Conservation (phyloP, 2,888 invertebrate species). For the Meteorus colon region DNA sequence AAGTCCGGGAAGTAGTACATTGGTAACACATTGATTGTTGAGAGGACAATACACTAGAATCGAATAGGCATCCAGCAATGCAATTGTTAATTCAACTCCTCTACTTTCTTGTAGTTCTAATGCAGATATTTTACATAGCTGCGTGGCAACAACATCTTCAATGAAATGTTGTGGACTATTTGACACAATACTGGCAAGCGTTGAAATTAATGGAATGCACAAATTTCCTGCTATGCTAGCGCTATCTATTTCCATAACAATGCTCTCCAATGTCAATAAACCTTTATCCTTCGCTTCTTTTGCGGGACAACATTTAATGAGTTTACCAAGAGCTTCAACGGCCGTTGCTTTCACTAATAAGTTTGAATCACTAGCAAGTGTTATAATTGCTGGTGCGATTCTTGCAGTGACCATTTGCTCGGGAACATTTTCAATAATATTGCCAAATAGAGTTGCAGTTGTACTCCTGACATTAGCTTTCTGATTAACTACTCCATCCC, state of each 20-base stretch:
- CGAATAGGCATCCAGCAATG: slow-evolving; percentile 80
- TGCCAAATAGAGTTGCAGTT: slow-evolving; percentile 78
- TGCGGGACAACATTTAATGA: slow-evolving; percentile 75
- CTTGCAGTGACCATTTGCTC: slow-evolving; percentile 77
- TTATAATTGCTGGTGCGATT: slow-evolving; percentile 82
- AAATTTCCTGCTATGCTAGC: slow-evolving; percentile 63
- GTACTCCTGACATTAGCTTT: slow-evolving; percentile 77
- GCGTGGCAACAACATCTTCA: slow-evolving; percentile 80
- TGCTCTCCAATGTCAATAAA: slow-evolving; percentile 73
- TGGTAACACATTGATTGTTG: slow-evolving; percentile 74
- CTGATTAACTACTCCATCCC: slow-evolving; percentile 78
- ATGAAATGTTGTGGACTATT: slow-evolving; percentile 75
- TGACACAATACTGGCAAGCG: slow-evolving; percentile 78
- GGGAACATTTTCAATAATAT: slow-evolving; percentile 75
- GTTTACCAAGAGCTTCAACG: slow-evolving; percentile 78
- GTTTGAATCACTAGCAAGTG: slow-evolving; percentile 81
- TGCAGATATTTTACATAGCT: slow-evolving; percentile 76
- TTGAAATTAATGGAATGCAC: slow-evolving; percentile 77
- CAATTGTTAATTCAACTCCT: slow-evolving; percentile 77
- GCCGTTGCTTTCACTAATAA: slow-evolving; percentile 78
- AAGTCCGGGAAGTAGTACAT: slow-evolving; percentile 75
- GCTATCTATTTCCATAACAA: slow-evolving; percentile 68
- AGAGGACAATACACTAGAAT: slow-evolving; percentile 76
- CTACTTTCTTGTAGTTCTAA: slow-evolving; percentile 77
- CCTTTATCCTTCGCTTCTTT: slow-evolving; percentile 76